Percentiles rank a stretch among this genome's conserved stretches.
Conservation (phyloP, 1,140 invertebrate genomes). For the Drosophila grimshawi region DNA sequence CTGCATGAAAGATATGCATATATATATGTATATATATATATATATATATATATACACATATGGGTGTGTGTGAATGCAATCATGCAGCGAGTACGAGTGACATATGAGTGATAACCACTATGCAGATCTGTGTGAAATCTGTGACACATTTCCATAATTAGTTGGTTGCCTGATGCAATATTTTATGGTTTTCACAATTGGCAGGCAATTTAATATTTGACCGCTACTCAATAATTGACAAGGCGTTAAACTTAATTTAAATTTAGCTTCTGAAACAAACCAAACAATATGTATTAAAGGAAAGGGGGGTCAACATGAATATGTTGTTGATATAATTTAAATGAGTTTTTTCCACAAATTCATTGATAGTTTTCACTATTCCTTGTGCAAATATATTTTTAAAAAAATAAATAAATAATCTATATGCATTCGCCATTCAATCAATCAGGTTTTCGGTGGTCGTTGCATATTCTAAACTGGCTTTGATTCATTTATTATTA, state of each 20-base stretch:
- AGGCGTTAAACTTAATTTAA: constrained; percentile 62
- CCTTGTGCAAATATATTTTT: constrained; percentile 46
- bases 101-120: constrained; percentile 39
- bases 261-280: constrained; percentile 48
- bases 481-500: constrained; percentile 69
- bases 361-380: constrained; percentile 52
- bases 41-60: background rate
- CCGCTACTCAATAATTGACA: constrained; percentile 12
- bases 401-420: constrained; percentile 25
- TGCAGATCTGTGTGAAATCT: constrained; percentile 21
- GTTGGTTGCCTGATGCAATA: constrained; percentile 43
- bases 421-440: constrained; percentile 45
- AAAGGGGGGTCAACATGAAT: background rate
- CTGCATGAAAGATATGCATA: constrained; percentile 14
- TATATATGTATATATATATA: background rate
- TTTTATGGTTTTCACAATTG: constrained; percentile 27
- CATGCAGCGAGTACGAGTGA: background rate
- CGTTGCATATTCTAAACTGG: constrained; percentile 28
- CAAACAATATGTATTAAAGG: background rate
- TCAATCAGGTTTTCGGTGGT: constrained; percentile 61
- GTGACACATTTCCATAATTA: constrained; percentile 68
- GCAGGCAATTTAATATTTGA: constrained; percentile 26
- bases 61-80: background rate
- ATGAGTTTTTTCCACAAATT: constrained; percentile 59
- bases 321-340: constrained; percentile 32